A percentile compares a stretch with the other conserved stretches of the same genome.
Evolutionary conservation across 1,140 invertebrate genomes (phyloP).

Genomic region (Olivierus martensii): DNA sequence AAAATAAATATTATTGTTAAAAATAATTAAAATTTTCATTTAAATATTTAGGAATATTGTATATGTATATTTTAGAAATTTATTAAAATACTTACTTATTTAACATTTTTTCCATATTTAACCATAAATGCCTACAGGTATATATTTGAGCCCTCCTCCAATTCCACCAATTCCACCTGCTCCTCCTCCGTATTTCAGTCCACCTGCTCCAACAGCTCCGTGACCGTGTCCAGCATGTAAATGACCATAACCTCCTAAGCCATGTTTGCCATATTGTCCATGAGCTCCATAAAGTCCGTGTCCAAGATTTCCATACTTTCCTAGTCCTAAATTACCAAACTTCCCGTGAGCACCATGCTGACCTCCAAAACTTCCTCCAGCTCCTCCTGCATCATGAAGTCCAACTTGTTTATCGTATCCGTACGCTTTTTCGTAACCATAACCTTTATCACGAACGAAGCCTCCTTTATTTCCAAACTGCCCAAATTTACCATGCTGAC

Average conservation of each 20-base stretch:
- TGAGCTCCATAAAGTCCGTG: constrained; percentile 7
- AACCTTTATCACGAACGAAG: constrained; percentile 10
- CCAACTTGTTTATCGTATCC: constrained; percentile 14
- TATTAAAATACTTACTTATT: too few relatives aligned
- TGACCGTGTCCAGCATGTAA: constrained; percentile 9
- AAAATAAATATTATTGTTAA: too few relatives aligned
- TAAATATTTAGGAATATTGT: too few relatives aligned
- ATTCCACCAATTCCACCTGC: too few relatives aligned
- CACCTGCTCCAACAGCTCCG: neutral
- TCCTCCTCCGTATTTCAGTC: too few relatives aligned
- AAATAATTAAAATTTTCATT: too few relatives aligned
- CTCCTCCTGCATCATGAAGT: constrained; percentile 8
- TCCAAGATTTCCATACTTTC: constrained; percentile 9
- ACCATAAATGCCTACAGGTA: too few relatives aligned
- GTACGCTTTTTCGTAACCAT: constrained; percentile 14
- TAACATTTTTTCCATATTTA: too few relatives aligned
- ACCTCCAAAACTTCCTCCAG: constrained; percentile 4
- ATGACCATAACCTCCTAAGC: constrained; percentile 7
- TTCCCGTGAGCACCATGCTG: constrained; percentile 4
- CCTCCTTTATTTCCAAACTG: constrained; percentile 9
- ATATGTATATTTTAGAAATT: too few relatives aligned
- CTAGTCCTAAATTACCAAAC: constrained; percentile 9
- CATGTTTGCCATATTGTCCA: constrained; percentile 4
- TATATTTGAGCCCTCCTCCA: too few relatives aligned
- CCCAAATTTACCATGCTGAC: constrained; percentile 3